phyloP scores from a whole-genome alignment of 2,797 vertebrate species.

The Schizopygopsis malacanthus region DNA sequence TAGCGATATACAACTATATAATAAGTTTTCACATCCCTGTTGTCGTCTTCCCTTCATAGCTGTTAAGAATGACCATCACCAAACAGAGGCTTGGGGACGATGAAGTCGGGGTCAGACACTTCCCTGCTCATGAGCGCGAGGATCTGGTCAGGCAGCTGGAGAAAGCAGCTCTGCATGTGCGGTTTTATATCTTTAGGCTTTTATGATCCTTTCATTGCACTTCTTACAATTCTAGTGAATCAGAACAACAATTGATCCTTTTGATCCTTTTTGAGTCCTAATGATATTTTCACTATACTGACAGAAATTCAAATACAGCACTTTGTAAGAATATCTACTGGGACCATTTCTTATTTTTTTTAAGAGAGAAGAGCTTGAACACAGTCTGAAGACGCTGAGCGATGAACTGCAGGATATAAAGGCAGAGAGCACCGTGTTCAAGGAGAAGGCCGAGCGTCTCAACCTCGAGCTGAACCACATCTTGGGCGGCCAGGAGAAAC shows the following conservation, averaged over 20 bases:
- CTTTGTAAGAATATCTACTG: background rate
- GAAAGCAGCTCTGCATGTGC: slow-evolving; percentile 89
- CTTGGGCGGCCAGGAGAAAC: slow-evolving; percentile 87
- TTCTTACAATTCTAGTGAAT: background rate
- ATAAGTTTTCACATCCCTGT: no score
- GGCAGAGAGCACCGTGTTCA: slow-evolving; percentile 90
- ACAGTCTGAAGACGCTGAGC: slow-evolving; percentile 86
- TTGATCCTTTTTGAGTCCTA: background rate
- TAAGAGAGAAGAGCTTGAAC: slow-evolving; percentile 89
- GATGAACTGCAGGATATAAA: slow-evolving; percentile 95
- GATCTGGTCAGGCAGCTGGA: slow-evolving; percentile 94
- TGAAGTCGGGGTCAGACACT: slow-evolving; percentile 90
- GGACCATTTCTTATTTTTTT: background rate
- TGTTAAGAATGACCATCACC: slow-evolving; percentile 97
- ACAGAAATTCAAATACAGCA: background rate
- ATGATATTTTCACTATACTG: background rate
- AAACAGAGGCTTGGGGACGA: slow-evolving; percentile 96
- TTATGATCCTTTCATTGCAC: background rate
- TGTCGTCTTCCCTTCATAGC: slow-evolving; percentile 72
- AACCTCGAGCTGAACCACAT: slow-evolving; percentile 95
- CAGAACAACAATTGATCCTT: background rate
- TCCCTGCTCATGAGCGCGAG: slow-evolving; percentile 93
- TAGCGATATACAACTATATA: background rate
- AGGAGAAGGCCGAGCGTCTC: slow-evolving; percentile 93
- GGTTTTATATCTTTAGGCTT: background rate